Evolutionary conservation across 2,113 vertebrate genomes (phyloP), one percentile per base, ranked within the genome.

Genomic region (Proterorhinus semilunaris): DNA sequence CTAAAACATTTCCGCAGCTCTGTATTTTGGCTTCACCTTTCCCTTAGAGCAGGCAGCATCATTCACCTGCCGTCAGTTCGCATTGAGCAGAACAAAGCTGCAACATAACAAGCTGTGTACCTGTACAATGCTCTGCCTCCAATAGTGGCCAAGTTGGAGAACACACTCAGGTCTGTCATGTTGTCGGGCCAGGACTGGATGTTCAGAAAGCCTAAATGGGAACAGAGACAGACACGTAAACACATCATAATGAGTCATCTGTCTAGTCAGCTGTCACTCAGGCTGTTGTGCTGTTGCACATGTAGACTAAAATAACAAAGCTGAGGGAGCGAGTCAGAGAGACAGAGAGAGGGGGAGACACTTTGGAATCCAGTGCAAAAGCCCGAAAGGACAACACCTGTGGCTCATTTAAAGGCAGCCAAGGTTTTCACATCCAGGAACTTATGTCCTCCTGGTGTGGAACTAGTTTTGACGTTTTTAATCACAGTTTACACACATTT

Each of bases 151-250:
- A 99, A 79, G 88, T 96, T 99, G 73, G 96, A 97, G 86, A 99
- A 99, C 44, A 99, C 97, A 82, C 94, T 96, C 81, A 99, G 93
- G 83, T 99, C 96, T 4, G 96, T 98, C 94, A 98, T 96, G 77
- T 99, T 99, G 88, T 96, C 94, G 44, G 97, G 98, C 98, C 98
- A 99, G 0, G 97, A 99, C 67, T 99, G 98, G 85, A 99, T 98
- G 84, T 98, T 99, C 81, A 99, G 87, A 83, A 92, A 98, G 49
- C 98, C 98, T 99, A 82, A 52, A 83, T 54, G 80, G 51, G 67
- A 51, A 68, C 49, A 71, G 12, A 65, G 2, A 76, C 43, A 68
- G 13, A 87, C 42, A 79, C 17, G 76, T 16, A 74, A 49, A 78
- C 6, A 75, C 65, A 65, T 78, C 79, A 71, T 49, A 79, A 80